Conservation (phyloP, 2,888 invertebrate genomes). For the Cataglyphis albicans region DNA sequence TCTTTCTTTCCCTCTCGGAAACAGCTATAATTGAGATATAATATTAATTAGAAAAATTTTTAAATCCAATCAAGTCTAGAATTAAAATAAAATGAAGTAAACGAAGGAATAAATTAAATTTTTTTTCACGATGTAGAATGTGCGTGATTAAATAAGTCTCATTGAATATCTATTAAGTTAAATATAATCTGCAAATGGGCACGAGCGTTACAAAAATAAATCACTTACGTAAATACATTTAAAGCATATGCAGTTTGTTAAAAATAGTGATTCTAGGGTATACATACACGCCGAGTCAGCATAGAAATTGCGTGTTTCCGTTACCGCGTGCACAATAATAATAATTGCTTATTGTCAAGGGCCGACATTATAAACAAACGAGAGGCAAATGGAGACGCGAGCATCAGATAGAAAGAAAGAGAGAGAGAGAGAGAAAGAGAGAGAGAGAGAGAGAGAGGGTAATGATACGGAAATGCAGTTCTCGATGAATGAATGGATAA, state of each 20-base stretch:
- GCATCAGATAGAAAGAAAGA: background rate
- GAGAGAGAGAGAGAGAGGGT: slow-evolving; percentile 43
- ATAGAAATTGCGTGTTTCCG: slow-evolving; percentile 15
- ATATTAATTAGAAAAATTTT: background rate
- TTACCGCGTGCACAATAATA: background rate
- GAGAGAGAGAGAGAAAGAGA: slow-evolving; percentile 40
- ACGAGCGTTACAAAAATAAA: background rate
- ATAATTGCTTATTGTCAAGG: slow-evolving; percentile 18
- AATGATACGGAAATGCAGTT: slow-evolving; percentile 47
- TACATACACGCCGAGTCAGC: background rate
- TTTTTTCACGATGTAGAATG: background rate
- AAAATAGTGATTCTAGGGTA: background rate
- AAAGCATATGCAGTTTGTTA: background rate
- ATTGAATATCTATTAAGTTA: background rate
- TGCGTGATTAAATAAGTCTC: background rate
- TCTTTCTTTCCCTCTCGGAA: background rate
- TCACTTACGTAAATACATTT: background rate
- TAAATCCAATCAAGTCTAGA: background rate
- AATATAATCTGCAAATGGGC: background rate
- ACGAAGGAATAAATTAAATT: background rate
- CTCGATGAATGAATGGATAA: slow-evolving; percentile 55
- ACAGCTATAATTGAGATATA: background rate
- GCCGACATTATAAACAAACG: slow-evolving; percentile 36
- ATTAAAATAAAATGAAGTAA: background rate
- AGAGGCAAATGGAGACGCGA: slow-evolving; percentile 51